Conservation (phyloP, 2,113 vertebrate genomes). For the Pedionomus torquatus region DNA sequence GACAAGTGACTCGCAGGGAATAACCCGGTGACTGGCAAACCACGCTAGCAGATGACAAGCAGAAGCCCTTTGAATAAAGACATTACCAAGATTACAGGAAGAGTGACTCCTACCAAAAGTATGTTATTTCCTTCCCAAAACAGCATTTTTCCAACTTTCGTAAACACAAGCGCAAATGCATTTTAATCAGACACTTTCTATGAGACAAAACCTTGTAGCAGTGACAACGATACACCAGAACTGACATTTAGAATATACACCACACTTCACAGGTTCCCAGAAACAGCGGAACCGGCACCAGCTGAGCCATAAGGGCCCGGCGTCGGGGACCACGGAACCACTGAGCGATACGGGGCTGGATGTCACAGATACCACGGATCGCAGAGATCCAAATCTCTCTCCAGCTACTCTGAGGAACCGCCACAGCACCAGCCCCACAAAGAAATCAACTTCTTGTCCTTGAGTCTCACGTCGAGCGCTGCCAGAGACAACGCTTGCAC, state of each 20-base stretch:
- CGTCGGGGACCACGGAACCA: rapidly evolving
- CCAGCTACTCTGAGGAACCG: not conserved
- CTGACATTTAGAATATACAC: not conserved
- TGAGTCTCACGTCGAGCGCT: not conserved
- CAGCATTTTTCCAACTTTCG: not conserved
- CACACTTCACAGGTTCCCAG: not conserved
- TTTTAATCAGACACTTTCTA: not conserved
- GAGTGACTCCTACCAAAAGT: not conserved
- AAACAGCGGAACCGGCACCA: not conserved
- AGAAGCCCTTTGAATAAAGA: not conserved
- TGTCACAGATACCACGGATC: rapidly evolving
- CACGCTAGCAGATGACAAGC: not conserved
- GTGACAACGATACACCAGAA: not conserved
- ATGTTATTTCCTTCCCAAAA: not conserved
- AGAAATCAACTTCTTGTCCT: not conserved
- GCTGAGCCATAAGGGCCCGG: too few relatives aligned
- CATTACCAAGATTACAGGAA: not conserved
- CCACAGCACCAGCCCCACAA: rapidly evolving
- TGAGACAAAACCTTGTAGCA: not conserved
- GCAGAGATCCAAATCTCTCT: not conserved
- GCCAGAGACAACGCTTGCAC: rapidly evolving
- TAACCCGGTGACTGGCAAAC: not conserved
- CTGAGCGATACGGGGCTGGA: too few relatives aligned
- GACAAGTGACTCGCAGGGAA: not conserved
- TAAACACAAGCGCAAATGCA: not conserved